A percentile compares a stretch with the other conserved stretches of the same genome.
Evolutionary conservation across 2,113 vertebrate genomes (phyloP).

Genomic region (Seriola quinqueradiata): DNA sequence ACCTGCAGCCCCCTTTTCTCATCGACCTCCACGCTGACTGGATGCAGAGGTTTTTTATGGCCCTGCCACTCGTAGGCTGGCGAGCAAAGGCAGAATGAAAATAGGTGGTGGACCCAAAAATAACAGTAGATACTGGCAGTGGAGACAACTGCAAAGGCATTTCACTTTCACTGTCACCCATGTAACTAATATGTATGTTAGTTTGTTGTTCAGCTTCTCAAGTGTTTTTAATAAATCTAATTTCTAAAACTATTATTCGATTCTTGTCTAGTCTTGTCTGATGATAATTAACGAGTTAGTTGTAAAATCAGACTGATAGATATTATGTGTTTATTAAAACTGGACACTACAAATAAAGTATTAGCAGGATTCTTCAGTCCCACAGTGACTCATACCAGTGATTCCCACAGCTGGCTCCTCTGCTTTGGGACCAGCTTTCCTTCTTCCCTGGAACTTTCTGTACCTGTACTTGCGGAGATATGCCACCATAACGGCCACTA

Average conservation of each 20-base stretch:
- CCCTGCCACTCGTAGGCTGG: slow-evolving; percentile 93
- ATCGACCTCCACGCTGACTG: slow-evolving; percentile 85
- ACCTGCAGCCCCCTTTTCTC: slow-evolving; percentile 84
- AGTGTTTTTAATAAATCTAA: no score
- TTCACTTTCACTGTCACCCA: not conserved
- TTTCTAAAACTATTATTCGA: not conserved
- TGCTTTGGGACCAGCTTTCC: slow-evolving; percentile 59
- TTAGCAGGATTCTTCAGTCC: not conserved
- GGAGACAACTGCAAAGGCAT: not conserved
- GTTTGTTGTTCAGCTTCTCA: no score
- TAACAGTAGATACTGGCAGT: not conserved
- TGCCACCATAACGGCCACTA: slow-evolving; percentile 89
- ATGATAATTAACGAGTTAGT: no score
- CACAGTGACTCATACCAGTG: slow-evolving; percentile 79
- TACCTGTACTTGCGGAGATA: slow-evolving; percentile 85
- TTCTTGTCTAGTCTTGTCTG: not conserved
- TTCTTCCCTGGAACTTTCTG: slow-evolving; percentile 87
- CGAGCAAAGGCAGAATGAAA: slow-evolving; percentile 22
- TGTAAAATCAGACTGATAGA: not conserved
- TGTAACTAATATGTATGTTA: not conserved
- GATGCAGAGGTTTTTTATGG: slow-evolving; percentile 77
- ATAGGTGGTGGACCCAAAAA: not conserved
- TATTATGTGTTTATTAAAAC: slow-evolving; percentile 2
- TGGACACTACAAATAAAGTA: not conserved
- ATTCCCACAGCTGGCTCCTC: slow-evolving; percentile 75